A percentile compares a stretch with the other conserved stretches of the same genome.
phyloP scores from a whole-genome alignment of 2,888 invertebrate genomes.

The Gastracanthus pulcherrimus region DNA sequence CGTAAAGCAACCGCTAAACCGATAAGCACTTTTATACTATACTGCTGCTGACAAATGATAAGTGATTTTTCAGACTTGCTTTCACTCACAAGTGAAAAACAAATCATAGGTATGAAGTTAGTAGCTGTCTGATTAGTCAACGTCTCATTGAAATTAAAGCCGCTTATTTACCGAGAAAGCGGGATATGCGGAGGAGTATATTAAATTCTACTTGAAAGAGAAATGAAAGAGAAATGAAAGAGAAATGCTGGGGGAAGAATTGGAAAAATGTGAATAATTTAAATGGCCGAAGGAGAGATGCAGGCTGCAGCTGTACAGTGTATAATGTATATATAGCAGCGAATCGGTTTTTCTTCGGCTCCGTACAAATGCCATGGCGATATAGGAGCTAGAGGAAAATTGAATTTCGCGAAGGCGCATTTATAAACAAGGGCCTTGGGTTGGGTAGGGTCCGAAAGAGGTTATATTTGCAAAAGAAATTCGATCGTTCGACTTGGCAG shows the following conservation, averaged over 20 bases:
- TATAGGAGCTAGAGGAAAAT: neutral
- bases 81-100: too few species aligned
- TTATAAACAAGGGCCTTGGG: slow-evolving; percentile 12
- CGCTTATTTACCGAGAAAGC: too few species aligned
- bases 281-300: neutral
- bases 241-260: neutral
- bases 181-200: too few species aligned
- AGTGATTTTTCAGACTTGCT: too few species aligned
- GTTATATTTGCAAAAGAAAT: neutral
- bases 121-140: too few species aligned
- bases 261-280: slow-evolving; percentile 32
- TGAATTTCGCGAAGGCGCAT: slow-evolving; percentile 16
- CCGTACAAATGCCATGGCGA: neutral
- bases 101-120: too few species aligned
- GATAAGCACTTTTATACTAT: too few species aligned
- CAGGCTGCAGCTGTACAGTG: neutral
- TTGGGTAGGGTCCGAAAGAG: neutral
- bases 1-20: too few species aligned
- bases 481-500: neutral
- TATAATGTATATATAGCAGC: neutral
- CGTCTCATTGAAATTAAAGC: too few species aligned
- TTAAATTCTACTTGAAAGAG: slow-evolving; percentile 13
- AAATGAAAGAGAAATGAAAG: neutral
- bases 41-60: too few species aligned
- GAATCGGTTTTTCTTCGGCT: neutral